phyloP scores from a whole-genome alignment of 1,140 invertebrate species.

The Cephus cinctus region DNA sequence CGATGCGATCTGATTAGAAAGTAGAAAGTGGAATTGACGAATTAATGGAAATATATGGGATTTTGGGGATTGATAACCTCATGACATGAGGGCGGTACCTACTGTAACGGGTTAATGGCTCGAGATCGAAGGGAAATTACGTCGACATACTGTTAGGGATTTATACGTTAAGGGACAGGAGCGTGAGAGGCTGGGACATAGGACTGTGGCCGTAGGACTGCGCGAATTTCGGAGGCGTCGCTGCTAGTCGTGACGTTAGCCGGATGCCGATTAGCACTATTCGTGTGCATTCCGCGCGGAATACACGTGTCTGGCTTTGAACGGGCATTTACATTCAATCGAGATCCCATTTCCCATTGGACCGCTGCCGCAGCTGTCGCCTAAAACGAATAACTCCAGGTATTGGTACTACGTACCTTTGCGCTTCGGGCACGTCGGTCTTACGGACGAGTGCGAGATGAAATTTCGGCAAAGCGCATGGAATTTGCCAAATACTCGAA shows the following conservation, averaged over 20 bases:
- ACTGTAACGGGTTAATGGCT: too few species aligned
- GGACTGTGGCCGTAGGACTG: too few species aligned
- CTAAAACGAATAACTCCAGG: background rate
- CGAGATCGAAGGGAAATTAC: too few species aligned
- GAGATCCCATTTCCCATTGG: conserved; percentile 41
- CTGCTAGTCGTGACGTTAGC: conserved; percentile 28
- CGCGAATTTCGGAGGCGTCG: conserved; percentile 1
- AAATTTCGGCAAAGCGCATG: background rate
- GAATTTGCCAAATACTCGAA: background rate
- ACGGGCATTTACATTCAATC: conserved; percentile 44
- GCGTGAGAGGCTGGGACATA: too few species aligned
- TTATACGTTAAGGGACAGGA: too few species aligned
- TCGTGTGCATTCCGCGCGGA: conserved; percentile 31
- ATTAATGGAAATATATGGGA: too few species aligned
- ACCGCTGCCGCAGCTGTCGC: background rate
- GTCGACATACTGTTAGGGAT: too few species aligned
- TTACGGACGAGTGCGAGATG: background rate
- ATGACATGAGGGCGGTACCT: too few species aligned
- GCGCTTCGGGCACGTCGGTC: background rate
- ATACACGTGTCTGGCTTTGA: conserved; percentile 38
- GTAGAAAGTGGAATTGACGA: too few species aligned
- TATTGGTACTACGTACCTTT: conserved; percentile 1
- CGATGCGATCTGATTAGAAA: too few species aligned
- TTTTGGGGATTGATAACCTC: too few species aligned
- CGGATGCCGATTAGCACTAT: conserved; percentile 42